phyloP scores from a whole-genome alignment of 2,113 vertebrate genomes.

The Pelobates fuscus region DNA sequence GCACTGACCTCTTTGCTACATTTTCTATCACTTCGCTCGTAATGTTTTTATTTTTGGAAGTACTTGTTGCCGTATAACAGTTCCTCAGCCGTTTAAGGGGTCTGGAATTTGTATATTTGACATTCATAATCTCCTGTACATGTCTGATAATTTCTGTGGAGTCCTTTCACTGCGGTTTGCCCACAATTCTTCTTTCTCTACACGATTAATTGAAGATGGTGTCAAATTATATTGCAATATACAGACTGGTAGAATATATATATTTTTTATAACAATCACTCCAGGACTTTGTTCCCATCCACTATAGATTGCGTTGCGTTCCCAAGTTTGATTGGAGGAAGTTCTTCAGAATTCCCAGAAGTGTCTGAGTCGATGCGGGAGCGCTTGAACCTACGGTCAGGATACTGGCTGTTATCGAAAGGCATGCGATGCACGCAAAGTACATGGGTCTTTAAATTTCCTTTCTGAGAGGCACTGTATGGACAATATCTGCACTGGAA shows the following conservation, averaged over 20 bases:
- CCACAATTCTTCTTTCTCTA: conserved; percentile 55
- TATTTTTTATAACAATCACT: conserved; percentile 56
- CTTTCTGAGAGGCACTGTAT: conserved; percentile 95
- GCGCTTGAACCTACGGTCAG: conserved; percentile 91
- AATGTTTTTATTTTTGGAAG: conserved; percentile 62
- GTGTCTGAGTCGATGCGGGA: conserved; percentile 76
- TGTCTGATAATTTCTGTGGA: conserved; percentile 51
- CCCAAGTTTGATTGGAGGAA: conserved; percentile 56
- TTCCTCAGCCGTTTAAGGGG: conserved; percentile 76
- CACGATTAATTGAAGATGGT: conserved; percentile 24
- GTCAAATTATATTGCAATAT: conserved; percentile 53
- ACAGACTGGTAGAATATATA: not conserved
- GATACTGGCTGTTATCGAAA: conserved; percentile 95
- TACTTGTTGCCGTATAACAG: conserved; percentile 77
- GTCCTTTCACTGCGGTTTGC: conserved; percentile 45
- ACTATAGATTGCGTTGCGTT: conserved; percentile 60
- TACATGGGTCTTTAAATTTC: conserved; percentile 94
- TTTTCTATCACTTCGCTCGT: conserved; percentile 59
- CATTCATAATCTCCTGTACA: conserved; percentile 57
- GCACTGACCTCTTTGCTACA: conserved; percentile 59
- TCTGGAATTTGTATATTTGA: conserved; percentile 55
- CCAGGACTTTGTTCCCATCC: conserved; percentile 63
- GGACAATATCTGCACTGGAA: conserved; percentile 92
- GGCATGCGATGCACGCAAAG: conserved; percentile 94
- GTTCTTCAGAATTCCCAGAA: conserved; percentile 71